These are phyloP conservation scores for Pyrochroa serraticornis DNA, from an alignment of 2,888 invertebrate species.

Conservation along the genomic window DNA sequence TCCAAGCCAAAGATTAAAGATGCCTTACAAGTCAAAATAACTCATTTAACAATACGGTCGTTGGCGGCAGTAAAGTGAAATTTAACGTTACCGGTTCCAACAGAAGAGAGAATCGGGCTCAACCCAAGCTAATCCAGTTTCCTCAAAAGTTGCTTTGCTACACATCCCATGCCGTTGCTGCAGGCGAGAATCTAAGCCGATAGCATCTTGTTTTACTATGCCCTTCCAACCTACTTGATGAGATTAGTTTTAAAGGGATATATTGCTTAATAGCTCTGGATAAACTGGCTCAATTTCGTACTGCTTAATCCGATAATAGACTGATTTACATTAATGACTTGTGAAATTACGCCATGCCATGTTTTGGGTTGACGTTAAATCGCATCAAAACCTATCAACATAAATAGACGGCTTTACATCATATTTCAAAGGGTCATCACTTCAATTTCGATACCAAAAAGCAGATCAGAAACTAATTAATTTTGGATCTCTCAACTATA, in stretches of 20 bases:
- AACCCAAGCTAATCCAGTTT: constrained; percentile 14
- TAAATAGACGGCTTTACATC: background rate
- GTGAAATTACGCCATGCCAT: constrained; percentile 20
- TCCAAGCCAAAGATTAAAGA: too few relatives aligned
- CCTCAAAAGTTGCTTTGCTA: constrained; percentile 13
- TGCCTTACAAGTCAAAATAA: background rate
- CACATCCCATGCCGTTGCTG: background rate
- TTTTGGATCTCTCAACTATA: too few relatives aligned
- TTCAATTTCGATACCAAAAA: too few relatives aligned
- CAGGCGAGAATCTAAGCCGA: constrained; percentile 16
- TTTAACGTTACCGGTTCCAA: constrained; percentile 15
- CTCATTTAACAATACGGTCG: constrained; percentile 9
- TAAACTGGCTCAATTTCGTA: constrained; percentile 24
- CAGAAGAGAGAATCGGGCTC: background rate
- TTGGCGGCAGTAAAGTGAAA: constrained; percentile 5
- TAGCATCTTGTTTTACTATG: constrained; percentile 26
- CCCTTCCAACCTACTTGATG: constrained; percentile 15
- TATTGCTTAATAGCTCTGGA: constrained; percentile 21
- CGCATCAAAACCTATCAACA: background rate
- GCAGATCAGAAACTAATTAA: too few relatives aligned
- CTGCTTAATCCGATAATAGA: constrained; percentile 28
- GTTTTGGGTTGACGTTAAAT: constrained; percentile 15
- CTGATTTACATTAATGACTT: constrained; percentile 28
- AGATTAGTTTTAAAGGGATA: constrained; percentile 28
- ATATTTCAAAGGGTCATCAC: background rate